Base-by-base conservation (phyloP, 2,113 vertebrate genomes). In the Pachycephala philippinensis region DNA sequence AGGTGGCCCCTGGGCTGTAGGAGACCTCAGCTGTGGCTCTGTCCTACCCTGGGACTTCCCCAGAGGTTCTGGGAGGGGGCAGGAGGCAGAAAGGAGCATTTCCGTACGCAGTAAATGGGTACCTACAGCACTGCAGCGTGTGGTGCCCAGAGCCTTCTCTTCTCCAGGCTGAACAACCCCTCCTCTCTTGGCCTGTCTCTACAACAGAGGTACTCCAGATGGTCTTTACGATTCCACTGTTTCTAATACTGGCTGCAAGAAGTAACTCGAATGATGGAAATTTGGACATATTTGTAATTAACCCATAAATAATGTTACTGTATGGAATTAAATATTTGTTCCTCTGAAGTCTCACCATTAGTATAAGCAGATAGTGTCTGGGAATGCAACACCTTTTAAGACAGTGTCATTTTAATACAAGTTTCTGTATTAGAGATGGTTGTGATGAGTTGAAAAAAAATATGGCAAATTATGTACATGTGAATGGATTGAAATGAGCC, bases 111-210 rank as follows among this genome's bases (percentile, higher is more conserved):
- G 24, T 9, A 7, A 8, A 4, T 9, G 33, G 33, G 15, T 3
- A 11, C 4, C 42, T 28, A 1, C 13, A 15, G 9, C 37, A 1
- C 31, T 7, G 42, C 14, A 21, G 30, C 0, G 0, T n/a, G n/a
- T 1, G 3, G 8, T 24, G 57, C 53, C 21, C 63, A 68, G 45
- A 54, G 45, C 63, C 47, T 69, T 26, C 39, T 40, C n/a, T 15
- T 10, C 54, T 61, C n/a, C 79, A 76, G 70, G 24, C 45, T 89
- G 39, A 12, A 5, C n/a, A 18, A 0, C 4, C 47, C 54, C 61
- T 22, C 11, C 39, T 68, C 24, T 15, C 45, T 17, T 6, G 2
- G 59, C 13, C 60, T 75, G 5, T 28, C 69, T 21, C 45, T n/a
- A 39, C 15, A 18, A 1, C 69, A 82, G 30, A n/a, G 45, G 2